Evolutionary conservation across 2,797 vertebrate genomes (phyloP).

Genomic region (Mergus octosetaceus): DNA sequence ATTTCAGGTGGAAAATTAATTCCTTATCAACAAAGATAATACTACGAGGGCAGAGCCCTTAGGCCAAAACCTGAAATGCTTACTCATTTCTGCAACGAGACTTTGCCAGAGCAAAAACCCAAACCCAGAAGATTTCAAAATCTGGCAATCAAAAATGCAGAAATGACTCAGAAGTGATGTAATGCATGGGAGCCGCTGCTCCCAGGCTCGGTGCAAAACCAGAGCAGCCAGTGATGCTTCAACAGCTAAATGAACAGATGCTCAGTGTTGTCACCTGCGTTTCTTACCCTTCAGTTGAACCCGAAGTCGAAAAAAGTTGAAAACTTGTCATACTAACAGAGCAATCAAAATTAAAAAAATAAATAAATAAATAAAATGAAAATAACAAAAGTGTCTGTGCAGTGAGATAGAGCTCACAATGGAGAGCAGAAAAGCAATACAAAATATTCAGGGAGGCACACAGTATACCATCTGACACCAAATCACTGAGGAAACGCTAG

Average conservation of each 20-base stretch:
- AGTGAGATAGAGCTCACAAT: neutral
- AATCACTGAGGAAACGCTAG: neutral
- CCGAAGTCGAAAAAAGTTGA: neutral
- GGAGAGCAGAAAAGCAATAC: neutral
- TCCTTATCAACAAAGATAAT: neutral
- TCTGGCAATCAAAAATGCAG: neutral
- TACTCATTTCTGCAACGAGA: conserved; percentile 17
- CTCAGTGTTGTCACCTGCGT: neutral
- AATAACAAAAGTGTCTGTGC: neutral
- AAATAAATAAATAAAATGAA: neutral
- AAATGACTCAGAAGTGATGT: neutral
- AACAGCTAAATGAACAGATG: neutral
- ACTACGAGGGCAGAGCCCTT: neutral
- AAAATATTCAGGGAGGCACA: neutral
- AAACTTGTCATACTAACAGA: neutral
- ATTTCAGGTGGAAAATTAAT: conserved; percentile 59
- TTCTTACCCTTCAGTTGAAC: neutral
- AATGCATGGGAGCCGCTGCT: neutral
- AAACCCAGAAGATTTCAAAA: neutral
- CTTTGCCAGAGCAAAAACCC: neutral
- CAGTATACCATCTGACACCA: neutral
- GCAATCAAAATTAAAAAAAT: neutral
- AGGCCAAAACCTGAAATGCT: conserved; percentile 20
- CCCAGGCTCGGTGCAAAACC: neutral
- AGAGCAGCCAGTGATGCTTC: neutral